A percentile compares a stretch with the other conserved stretches of the same genome.
phyloP scores from a whole-genome alignment of 2,797 vertebrate species.

The Anableps anableps region DNA sequence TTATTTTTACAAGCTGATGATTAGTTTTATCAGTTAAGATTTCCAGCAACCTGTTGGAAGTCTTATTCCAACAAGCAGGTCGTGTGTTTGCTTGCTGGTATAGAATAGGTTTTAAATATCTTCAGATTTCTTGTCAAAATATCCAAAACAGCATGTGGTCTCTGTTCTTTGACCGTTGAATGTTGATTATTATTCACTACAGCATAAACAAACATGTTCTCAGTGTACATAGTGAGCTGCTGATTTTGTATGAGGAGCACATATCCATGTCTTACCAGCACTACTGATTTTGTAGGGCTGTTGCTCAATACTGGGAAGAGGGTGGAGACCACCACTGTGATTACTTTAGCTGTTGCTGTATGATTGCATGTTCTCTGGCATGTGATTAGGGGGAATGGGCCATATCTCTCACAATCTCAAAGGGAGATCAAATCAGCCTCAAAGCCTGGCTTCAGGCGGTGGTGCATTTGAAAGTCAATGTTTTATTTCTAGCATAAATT shows the following conservation, averaged over 20 bases:
- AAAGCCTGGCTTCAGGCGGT: constrained; percentile 77
- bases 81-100: constrained; percentile 5
- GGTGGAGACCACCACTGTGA: constrained; percentile 69
- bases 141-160: constrained; percentile 22
- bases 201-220: constrained; percentile 39
- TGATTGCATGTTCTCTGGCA: constrained; percentile 76
- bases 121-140: constrained; percentile 21
- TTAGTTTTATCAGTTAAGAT: constrained; percentile 6
- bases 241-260: constrained; percentile 46
- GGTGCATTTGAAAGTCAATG: constrained; percentile 82
- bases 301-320: constrained; percentile 45
- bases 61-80: constrained; percentile 1
- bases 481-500: constrained; percentile 81
- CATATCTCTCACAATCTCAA: constrained; percentile 77
- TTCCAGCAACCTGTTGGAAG: neutral
- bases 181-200: constrained; percentile 40
- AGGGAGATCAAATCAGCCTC: constrained; percentile 79
- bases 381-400: constrained; percentile 78
- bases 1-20: neutral
- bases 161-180: constrained; percentile 28
- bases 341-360: constrained; percentile 75
- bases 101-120: constrained; percentile 12
- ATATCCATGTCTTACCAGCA: constrained; percentile 37
- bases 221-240: constrained; percentile 21
- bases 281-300: constrained; percentile 40